These are phyloP conservation scores for Pollenia amentaria DNA, from an alignment of 2,888 invertebrate species.

Conservation along the genomic window DNA sequence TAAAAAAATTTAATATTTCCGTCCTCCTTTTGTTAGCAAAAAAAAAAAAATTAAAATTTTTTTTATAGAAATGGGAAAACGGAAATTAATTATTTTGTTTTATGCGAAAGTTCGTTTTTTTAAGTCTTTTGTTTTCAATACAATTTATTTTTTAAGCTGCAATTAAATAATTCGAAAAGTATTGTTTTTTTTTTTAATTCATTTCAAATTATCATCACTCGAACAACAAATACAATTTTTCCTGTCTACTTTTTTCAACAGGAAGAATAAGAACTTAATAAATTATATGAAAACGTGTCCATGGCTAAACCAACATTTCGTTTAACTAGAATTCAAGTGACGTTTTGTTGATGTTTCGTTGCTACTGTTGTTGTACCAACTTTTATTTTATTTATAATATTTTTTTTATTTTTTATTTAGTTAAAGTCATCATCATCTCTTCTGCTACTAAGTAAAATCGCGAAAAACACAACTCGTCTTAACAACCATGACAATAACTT, in stretches of 20 bases:
- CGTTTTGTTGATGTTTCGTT: constrained; percentile 63
- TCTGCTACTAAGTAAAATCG: constrained; percentile 26
- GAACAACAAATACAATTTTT: neutral
- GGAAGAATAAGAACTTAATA: constrained; percentile 30
- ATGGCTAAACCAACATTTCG: constrained; percentile 42
- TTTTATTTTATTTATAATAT: constrained; percentile 16
- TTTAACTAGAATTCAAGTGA: constrained; percentile 61
- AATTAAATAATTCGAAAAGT: too few species aligned
- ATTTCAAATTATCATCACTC: neutral
- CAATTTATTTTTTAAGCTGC: too few species aligned
- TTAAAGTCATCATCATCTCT: constrained; percentile 25
- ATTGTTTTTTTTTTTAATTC: neutral
- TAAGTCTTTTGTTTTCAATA: too few species aligned
- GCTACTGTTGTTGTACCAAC: constrained; percentile 60
- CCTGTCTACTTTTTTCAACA: neutral
- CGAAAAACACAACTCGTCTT: constrained; percentile 44
- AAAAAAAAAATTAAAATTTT: too few species aligned
- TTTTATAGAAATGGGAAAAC: too few species aligned
- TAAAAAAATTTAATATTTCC: too few species aligned
- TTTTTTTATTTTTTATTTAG: neutral
- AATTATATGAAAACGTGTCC: constrained; percentile 51
- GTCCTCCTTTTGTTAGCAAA: too few species aligned
- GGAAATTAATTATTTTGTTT: too few species aligned
- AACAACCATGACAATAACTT: constrained; percentile 72
- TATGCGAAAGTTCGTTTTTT: too few species aligned